Evolutionary conservation across 2,888 invertebrate genomes (phyloP), one percentile per base, ranked within the genome.

Genomic region (Acronicta aceris): DNA sequence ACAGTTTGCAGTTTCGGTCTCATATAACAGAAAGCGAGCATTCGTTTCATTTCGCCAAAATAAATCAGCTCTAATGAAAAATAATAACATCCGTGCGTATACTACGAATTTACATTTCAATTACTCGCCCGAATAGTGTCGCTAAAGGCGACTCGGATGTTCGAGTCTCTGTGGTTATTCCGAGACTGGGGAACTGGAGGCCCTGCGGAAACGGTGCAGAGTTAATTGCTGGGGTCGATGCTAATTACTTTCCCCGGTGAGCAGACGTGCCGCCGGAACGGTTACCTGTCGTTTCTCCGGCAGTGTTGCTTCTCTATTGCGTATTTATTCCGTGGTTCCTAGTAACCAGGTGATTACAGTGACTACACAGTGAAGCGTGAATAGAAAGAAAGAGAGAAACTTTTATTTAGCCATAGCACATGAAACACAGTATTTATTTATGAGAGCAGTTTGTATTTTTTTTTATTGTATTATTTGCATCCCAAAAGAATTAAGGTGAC

Each of bases 171-270:
- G 50, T 60, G 51, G 40, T 57, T 57, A 67, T 63, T 60, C 49
- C 43, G 55, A 42, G 41, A 51, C 64, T 47, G 40, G 47, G 61
- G 69, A 38, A 51, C 64, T 47, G 40, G 47, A 59, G 69, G 49
- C 71, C 64, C 62, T 70, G 68, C 70, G 65, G 70, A 65, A 67
- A 76, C 60, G 50, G 64, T 66, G 56, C 59, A 53, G 71, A 74
- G 78, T 81, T 84, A 83, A 85, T 85, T 82, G 81, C 78, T 60
- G 69, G 79, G 81, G 81, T 82, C 84, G 78, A 84, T 81, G 83
- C 76, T 88, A 89, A 89, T 89, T 83, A 81, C 79, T 83, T 83
- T 84, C 71, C 73, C 81, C 76, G 78, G 65, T 72, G 72, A 78
- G 69, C 77, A 76, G 78, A 71, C 70, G 71, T 64, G 64, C 70